Evolutionary conservation across 2,888 invertebrate genomes (phyloP).

Genomic region (Macrophya annulata): DNA sequence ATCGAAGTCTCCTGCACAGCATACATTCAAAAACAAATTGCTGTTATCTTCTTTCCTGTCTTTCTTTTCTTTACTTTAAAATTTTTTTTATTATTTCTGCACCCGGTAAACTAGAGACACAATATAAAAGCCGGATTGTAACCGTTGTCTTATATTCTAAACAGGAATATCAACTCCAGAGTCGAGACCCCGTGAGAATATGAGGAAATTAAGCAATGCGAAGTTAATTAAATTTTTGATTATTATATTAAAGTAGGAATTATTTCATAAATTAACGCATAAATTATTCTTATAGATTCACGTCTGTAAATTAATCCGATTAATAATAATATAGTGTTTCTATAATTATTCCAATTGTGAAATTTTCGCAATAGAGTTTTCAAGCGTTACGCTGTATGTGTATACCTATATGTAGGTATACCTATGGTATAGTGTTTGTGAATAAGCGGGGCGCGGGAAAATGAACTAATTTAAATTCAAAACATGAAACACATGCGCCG

Average conservation of each 20-base stretch:
- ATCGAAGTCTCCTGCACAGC: neutral
- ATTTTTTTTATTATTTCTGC: neutral
- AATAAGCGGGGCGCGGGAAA: neutral
- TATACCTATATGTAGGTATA: neutral
- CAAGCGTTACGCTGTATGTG: neutral
- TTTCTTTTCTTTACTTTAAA: neutral
- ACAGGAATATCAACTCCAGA: constrained; percentile 18
- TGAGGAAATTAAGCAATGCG: neutral
- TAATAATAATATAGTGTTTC: no score
- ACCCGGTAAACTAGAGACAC: neutral
- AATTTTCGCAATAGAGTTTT: neutral
- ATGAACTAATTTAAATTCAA: neutral
- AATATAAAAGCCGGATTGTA: neutral
- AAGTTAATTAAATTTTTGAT: neutral
- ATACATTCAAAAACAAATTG: neutral
- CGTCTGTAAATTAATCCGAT: no score
- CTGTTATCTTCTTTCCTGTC: neutral
- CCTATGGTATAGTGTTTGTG: neutral
- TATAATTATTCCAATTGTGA: neutral
- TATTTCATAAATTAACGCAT: neutral
- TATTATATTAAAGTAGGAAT: neutral
- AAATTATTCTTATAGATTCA: neutral
- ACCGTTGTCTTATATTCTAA: neutral
- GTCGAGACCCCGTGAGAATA: constrained; percentile 31
- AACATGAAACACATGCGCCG: neutral